These are phyloP conservation scores for Acanthacorydalis orientalis DNA, from an alignment of 2,888 invertebrate genomes.

Conservation along the genomic window DNA sequence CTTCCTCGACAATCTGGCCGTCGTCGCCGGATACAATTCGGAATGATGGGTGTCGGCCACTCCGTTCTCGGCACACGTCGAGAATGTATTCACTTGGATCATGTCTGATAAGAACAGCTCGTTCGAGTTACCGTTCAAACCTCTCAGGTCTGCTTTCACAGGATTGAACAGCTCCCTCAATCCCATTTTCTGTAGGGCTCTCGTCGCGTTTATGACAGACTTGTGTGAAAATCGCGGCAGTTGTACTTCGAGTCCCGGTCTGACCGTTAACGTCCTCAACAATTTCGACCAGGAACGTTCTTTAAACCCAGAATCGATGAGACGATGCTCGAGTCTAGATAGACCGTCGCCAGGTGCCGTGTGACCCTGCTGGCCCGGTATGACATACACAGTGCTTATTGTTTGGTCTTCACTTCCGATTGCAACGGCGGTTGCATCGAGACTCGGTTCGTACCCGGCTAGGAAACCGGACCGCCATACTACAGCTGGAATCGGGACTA, in stretches of 20 bases:
- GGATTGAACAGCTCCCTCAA: conserved; percentile 61
- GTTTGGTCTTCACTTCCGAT: conserved; percentile 53
- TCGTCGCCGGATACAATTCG: conserved; percentile 63
- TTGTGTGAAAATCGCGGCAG: conserved; percentile 71
- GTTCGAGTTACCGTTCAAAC: conserved; percentile 61
- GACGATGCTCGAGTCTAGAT: conserved; percentile 51
- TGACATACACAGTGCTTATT: conserved; percentile 62
- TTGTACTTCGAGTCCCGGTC: conserved; percentile 64
- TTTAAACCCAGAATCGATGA: conserved; percentile 46
- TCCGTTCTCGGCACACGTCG: conserved; percentile 60
- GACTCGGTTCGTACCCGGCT: conserved; percentile 68
- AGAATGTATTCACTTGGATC: conserved; percentile 67
- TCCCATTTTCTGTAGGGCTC: conserved; percentile 64
- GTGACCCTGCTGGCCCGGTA: conserved; percentile 70
- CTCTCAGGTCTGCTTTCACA: conserved; percentile 63
- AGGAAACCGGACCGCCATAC: conserved; percentile 60
- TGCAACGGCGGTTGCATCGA: conserved; percentile 72
- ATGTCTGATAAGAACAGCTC: conserved; percentile 73
- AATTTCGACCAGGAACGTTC: conserved; percentile 58
- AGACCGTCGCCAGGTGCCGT: conserved; percentile 64
- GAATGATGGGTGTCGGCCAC: conserved; percentile 60
- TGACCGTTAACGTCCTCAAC: conserved; percentile 53
- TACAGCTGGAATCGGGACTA: conserved; percentile 71
- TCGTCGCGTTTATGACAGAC: conserved; percentile 65
- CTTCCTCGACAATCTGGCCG: conserved; percentile 15